Evolutionary conservation across 2,113 vertebrate genomes (phyloP), one percentile per base, ranked within the genome.

Genomic region (Cynocephalus volans): DNA sequence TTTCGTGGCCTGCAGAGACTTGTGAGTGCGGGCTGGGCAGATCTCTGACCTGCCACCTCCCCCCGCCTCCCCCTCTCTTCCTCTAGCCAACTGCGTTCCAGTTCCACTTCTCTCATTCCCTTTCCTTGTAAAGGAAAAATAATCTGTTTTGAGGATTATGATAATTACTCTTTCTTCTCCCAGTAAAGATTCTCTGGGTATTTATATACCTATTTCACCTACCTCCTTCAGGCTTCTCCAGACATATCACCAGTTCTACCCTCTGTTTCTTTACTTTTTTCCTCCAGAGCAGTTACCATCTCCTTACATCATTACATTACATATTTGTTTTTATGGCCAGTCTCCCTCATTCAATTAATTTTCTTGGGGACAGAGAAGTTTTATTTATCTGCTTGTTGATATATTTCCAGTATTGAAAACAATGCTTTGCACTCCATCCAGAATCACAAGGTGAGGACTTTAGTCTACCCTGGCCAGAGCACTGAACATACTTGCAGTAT

Each of bases 31-130:
- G 15, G 17, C 31, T 8, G 12, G 23, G 36, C 23, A 8, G 11
- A 26, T 26, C n/a, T n/a, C 79, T 9, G 11, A 28, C 11, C 50
- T 83, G 69, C 10, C 48, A 31, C 36, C 24, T 3, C 11, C 3
- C 11, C 3, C 24, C 48, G 36, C 36, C 24, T 3, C 11, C 3
- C 11, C 3, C 24, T 62, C 31, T 26, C 31, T 45, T 60, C 41
- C 52, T 18, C 60, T 28, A n/a, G 17, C 18, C 14, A 10, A 65
- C 6, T 45, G 41, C 15, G 10, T 15, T 14, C 23, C 31, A 52
- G 15, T 2, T 12, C 0, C 0, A 8, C 13, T 19, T 3, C 1
- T n/a, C 8, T 72, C 5, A 31, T 10, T 15, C 7, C 23, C 18
- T 54, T 54, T 54, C 36, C 21, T 11, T 17, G 21, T 52, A 17